Evolutionary conservation across 2,888 invertebrate genomes (phyloP).

Genomic region (Diogma glabrata): DNA sequence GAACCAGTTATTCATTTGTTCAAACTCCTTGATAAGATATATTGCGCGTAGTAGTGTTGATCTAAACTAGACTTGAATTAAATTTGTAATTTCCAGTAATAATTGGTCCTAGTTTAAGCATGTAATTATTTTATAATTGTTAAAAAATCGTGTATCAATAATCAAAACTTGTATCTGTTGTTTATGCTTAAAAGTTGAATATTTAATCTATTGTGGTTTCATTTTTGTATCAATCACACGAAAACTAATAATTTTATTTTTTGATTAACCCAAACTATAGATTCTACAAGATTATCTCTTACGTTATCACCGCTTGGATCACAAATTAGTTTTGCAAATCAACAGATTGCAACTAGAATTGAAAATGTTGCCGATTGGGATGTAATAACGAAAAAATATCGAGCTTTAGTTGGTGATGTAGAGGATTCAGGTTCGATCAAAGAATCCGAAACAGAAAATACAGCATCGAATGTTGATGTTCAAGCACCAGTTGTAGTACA

Average conservation of each 20-base stretch:
- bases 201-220: no score
- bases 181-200: no score
- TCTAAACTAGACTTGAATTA: no score
- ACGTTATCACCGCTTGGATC: constrained; percentile 76
- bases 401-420: constrained; percentile 55
- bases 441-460: constrained; percentile 33
- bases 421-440: constrained; percentile 40
- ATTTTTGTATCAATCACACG: no score
- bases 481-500: not conserved
- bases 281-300: constrained; percentile 66
- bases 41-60: no score
- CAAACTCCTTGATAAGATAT: no score
- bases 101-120: no score
- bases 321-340: constrained; percentile 67
- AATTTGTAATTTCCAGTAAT: no score
- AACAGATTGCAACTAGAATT: constrained; percentile 54
- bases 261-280: constrained; percentile 37
- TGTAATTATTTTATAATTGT: no score
- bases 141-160: no score
- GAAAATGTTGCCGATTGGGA: constrained; percentile 90
- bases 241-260: not conserved
- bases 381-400: constrained; percentile 76
- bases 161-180: no score
- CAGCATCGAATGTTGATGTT: constrained; percentile 10
- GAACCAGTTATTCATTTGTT: no score